Base-by-base conservation (phyloP, 2,888 invertebrate genomes). In the Spodoptera exigua region DNA sequence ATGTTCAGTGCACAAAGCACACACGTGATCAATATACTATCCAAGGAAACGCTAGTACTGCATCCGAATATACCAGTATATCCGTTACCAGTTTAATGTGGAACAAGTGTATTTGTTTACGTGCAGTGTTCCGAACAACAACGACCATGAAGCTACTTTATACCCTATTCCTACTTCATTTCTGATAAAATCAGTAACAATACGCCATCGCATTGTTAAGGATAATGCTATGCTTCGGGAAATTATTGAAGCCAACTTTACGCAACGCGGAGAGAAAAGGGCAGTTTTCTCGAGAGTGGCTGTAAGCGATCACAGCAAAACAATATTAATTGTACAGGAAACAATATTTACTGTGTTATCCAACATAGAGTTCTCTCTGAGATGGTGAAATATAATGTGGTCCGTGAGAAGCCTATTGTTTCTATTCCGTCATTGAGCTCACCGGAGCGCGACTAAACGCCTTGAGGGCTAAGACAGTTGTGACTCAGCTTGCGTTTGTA, bases 371-470 rank as follows among this genome's bases (percentile, higher is more conserved):
- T 60, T 56, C 48, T 68, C 52, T 41, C 60, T 57, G 62, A 78
- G 76, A 81, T 86, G 78, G 78, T 79, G 85, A 84, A 89, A 86
- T 84, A 85, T 72, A 83, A 74, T 76, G 73, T 70, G 73, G 79
- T 79, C 80, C 82, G 86, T 88, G 86, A 87, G 89, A 86, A 86
- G 85, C 81, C 83, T 80, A 87, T 90, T 90, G 89, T 90, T 85
- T 84, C 76, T 81, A 80, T 84, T 85, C 86, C 86, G 85, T 83
- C 86, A 80, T 79, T 78, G 81, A 69, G 82, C 59, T 82, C 89
- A 88, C 66, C 85, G 83, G 88, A 90, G 88, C 90, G 88, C 71
- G 79, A 88, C 89, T 69, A 66, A 80, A 83, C 84, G 81, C 82
- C 87, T 83, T 78, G 69, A 79, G 73, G 74, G 73, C 77, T 79